Base-by-base conservation (phyloP, 2,113 vertebrate genomes). In the Maccullochella peelii region DNA sequence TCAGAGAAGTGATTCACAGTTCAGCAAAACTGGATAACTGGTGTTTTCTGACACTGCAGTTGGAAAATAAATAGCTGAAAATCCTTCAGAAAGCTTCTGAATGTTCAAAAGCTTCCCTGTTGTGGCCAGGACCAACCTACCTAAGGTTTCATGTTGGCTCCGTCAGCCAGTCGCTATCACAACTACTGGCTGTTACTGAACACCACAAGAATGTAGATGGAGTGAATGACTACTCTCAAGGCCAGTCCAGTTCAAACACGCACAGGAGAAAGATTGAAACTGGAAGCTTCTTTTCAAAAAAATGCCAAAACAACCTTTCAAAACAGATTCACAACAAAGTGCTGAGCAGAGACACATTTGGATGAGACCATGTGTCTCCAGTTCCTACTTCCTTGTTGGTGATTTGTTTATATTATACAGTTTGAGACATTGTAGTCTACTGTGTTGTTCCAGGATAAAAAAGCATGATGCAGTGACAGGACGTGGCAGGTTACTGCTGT, bases 151-250 rank as follows among this genome's bases (percentile, higher is more conserved):
- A 66, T 3, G 49, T 88, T 74, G 81, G 74, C 62, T 69, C 68
- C 50, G 3, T 83, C 93, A 93, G 93, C 94, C 85, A 86, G 89
- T 95, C 94, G 91, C 91, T 92, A 95, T 96, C 95, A 94, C 94
- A 96, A 94, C 94, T 36, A 62, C 67, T 71, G 79, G 86, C 84
- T 74, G 65, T 77, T 84, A 54, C 55, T 27, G 75, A 61, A 38
- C 73, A 33, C 52, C 15, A 6, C 52, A n/a, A 67, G 38, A 47
- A 80, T 86, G 82, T 42, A 72, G 54, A 73, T 4, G 3, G 63
- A 71, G 62, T 57, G 74, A 77, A 75, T 70, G 75, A 25, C 77
- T 78, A 27, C 50, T 70, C 78, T 85, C 62, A 86, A 54, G 73
- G 80, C 73, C 82, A 40, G 65, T 69, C 50, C 49, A 38, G 69